phyloP scores from a whole-genome alignment of 2,888 invertebrate genomes.

The Agrochola lychnidis region DNA sequence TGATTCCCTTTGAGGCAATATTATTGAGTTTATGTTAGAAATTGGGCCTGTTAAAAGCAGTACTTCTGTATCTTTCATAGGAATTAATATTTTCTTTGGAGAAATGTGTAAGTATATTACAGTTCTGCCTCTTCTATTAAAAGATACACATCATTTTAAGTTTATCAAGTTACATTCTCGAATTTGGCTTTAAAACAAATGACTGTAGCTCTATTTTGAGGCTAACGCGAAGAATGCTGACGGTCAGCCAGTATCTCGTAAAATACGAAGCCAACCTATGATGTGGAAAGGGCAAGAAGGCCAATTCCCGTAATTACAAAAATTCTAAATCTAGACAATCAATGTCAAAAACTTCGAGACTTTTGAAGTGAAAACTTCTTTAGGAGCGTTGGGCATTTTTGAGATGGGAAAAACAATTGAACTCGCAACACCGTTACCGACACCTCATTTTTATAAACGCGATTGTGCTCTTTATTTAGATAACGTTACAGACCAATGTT shows the following conservation, averaged over 20 bases:
- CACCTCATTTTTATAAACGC: too few species aligned
- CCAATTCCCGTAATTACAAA: not conserved
- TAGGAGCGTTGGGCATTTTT: too few species aligned
- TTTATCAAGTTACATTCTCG: not conserved
- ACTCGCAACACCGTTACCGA: too few species aligned
- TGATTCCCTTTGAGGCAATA: conserved; percentile 13
- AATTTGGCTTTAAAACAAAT: not conserved
- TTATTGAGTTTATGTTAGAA: conserved; percentile 1
- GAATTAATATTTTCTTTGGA: not conserved
- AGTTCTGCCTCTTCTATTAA: not conserved
- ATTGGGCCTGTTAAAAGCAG: not conserved
- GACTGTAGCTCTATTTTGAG: not conserved
- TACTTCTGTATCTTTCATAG: conserved; percentile 6
- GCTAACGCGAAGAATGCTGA: not conserved
- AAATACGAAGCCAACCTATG: not conserved
- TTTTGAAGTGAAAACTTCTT: too few species aligned
- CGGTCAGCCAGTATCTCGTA: too few species aligned
- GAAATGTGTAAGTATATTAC: not conserved
- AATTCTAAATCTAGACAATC: not conserved
- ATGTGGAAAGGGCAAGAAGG: too few species aligned
- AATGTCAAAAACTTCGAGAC: too few species aligned
- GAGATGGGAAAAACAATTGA: too few species aligned
- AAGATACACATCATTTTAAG: not conserved
- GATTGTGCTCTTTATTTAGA: too few species aligned
- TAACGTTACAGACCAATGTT: too few species aligned